These are phyloP conservation scores for Volucella inanis DNA, from an alignment of 2,888 invertebrate genomes.

Conservation along the genomic window DNA sequence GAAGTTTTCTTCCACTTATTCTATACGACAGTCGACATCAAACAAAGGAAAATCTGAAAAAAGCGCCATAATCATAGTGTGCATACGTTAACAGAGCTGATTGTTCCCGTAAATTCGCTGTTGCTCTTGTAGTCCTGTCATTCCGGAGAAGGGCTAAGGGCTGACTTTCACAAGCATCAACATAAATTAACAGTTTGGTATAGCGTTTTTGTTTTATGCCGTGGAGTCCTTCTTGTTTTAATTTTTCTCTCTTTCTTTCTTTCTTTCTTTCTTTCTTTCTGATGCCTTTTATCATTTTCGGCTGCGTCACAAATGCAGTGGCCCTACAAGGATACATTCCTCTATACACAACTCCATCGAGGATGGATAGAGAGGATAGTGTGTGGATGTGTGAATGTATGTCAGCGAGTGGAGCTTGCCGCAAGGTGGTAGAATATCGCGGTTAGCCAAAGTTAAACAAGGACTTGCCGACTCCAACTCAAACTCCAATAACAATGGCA, in stretches of 20 bases:
- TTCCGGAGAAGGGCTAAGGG: not conserved
- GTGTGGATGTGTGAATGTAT: not conserved
- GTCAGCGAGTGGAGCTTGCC: not conserved
- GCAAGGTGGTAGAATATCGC: slow-evolving; percentile 36
- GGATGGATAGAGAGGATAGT: not conserved
- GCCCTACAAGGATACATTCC: slow-evolving; percentile 40
- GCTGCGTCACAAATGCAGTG: slow-evolving; percentile 70
- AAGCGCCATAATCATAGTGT: not conserved
- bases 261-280: not conserved
- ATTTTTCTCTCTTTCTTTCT: slow-evolving; percentile 2
- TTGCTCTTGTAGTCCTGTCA: too few relatives aligned
- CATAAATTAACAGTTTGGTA: slow-evolving; percentile 62
- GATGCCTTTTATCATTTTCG: slow-evolving; percentile 60
- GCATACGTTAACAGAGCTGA: slow-evolving; percentile 14
- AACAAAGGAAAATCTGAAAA: not conserved
- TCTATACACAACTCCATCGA: not conserved
- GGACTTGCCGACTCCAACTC: not conserved
- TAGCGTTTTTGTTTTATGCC: slow-evolving; percentile 42
- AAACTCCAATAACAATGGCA: not conserved
- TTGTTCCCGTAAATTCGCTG: not conserved
- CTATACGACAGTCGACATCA: not conserved
- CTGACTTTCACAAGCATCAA: slow-evolving; percentile 57
- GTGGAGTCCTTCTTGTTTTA: slow-evolving; percentile 25
- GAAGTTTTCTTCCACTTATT: not conserved
- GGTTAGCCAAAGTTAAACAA: slow-evolving; percentile 61